Evolutionary conservation across 35 echinoderm and acorn worm species (phyloP), one percentile per base, ranked within the genome.

Genomic region (Apostichopus parvimensis): DNA sequence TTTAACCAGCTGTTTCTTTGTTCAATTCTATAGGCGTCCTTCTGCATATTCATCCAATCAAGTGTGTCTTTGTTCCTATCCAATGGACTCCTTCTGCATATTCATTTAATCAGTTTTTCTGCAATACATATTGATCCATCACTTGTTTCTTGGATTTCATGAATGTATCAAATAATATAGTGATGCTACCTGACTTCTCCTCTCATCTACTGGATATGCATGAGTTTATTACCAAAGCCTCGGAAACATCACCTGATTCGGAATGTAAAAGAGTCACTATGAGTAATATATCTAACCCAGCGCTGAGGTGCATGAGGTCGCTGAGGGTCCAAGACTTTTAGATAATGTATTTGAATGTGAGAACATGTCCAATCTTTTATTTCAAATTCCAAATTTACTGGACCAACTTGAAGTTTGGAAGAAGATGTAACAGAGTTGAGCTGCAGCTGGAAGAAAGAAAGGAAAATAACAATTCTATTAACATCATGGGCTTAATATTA

Each of bases 371-470:
- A 95, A 83, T 95, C 92, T 76, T 93, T 93, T 77, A 98, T 89
- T 94, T 98, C 96, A 98, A 98, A 98, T 26, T 98, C 94, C 20
- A 98, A 11, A 81, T 91, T 98, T 23, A 92, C 78, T 57, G 96
- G 96, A 45, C 96, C 96, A 6, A 98, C 68, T 71, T 96, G 93
- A 79, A 92, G 83, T 54, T 89, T 82, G 20, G 93, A 81, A 9
- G 76, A 81, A 78, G 89, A 78, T 56, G 73, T 79, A 9, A 79
- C 9, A 20, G 53, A 54, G 22, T 8, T 79, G 5, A 91, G 53
- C 14, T 79, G 77, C 13, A 91, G 28, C 73, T 79, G 28, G 60
- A 25, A 45, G 34, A 34, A 77, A 24, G 75, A 26, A 79, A 17
- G 17, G 8, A 78, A 24, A 45, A 24, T 17, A 17, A 78, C 77